phyloP scores from a whole-genome alignment of 2,888 invertebrate genomes.

The Chalcosyrphus nemorum region DNA sequence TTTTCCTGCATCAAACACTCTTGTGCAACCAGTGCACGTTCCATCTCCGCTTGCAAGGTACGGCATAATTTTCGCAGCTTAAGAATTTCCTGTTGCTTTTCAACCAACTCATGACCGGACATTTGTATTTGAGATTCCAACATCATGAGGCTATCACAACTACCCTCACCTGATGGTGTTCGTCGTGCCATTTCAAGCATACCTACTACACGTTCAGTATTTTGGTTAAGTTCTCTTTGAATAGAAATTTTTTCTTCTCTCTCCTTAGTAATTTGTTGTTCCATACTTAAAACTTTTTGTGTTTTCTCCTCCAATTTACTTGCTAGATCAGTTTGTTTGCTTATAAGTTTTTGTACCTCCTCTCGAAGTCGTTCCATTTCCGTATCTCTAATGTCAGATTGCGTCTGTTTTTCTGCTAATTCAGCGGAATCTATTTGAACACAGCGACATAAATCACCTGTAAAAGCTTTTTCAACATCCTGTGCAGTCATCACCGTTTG shows the following conservation, averaged over 20 bases:
- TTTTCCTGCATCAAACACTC: slow-evolving; percentile 88
- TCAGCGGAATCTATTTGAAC: slow-evolving; percentile 82
- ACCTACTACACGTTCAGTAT: slow-evolving; percentile 88
- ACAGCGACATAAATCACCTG: slow-evolving; percentile 83
- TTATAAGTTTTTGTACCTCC: slow-evolving; percentile 84
- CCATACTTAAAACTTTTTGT: slow-evolving; percentile 83
- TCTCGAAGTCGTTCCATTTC: slow-evolving; percentile 86
- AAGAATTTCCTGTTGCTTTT: slow-evolving; percentile 90
- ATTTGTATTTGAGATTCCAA: slow-evolving; percentile 89
- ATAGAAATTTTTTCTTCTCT: slow-evolving; percentile 88
- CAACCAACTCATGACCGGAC: slow-evolving; percentile 88
- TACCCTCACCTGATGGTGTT: slow-evolving; percentile 83
- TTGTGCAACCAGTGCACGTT: slow-evolving; percentile 87
- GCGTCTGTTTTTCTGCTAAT: slow-evolving; percentile 84
- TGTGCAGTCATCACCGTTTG: slow-evolving; percentile 89
- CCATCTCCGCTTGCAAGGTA: slow-evolving; percentile 87
- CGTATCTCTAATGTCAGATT: slow-evolving; percentile 85
- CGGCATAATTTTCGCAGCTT: slow-evolving; percentile 87
- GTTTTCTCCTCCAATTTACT: slow-evolving; percentile 81
- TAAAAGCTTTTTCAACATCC: slow-evolving; percentile 88
- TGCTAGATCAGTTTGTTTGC: slow-evolving; percentile 86
- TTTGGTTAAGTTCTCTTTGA: slow-evolving; percentile 88
- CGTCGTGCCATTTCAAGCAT: slow-evolving; percentile 83
- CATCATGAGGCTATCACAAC: slow-evolving; percentile 88
- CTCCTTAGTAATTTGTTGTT: slow-evolving; percentile 86